phyloP scores from a whole-genome alignment of 1,140 invertebrate genomes.

The Apis dorsata region DNA sequence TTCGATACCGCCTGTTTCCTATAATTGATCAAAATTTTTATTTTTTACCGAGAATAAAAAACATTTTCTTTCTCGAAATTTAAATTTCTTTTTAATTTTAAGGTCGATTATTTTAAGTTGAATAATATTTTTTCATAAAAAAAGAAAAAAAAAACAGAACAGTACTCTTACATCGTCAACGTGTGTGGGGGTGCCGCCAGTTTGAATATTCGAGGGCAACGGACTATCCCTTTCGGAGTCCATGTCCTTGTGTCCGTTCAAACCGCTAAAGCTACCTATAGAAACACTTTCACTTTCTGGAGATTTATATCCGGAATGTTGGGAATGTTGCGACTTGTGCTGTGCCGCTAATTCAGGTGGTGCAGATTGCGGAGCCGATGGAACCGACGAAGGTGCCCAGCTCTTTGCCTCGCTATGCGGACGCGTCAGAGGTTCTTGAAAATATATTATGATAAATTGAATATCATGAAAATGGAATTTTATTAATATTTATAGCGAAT shows the following conservation, averaged over 20 bases:
- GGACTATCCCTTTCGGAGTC: slow-evolving; percentile 77
- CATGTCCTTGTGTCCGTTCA: slow-evolving; percentile 78
- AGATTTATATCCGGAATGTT: slow-evolving; percentile 78
- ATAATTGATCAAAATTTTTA: not conserved
- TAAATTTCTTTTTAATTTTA: no score
- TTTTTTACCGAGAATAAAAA: not conserved
- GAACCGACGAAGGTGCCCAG: slow-evolving; percentile 83
- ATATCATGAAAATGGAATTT: not conserved
- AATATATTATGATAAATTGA: not conserved
- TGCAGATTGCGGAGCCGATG: slow-evolving; percentile 84
- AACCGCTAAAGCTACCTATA: slow-evolving; percentile 76
- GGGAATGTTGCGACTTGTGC: slow-evolving; percentile 77
- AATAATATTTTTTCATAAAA: no score
- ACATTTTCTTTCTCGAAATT: not conserved
- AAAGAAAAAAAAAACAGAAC: not conserved
- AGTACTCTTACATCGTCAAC: slow-evolving; percentile 48
- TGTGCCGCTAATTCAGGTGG: slow-evolving; percentile 83
- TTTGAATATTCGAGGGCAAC: slow-evolving; percentile 63
- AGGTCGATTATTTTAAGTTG: no score
- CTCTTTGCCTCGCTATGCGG: slow-evolving; percentile 87
- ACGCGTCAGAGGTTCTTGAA: slow-evolving; percentile 79
- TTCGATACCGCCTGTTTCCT: slow-evolving; percentile 4
- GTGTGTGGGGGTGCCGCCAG: slow-evolving; percentile 20
- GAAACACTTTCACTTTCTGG: slow-evolving; percentile 79
- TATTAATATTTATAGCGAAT: no score